Evolutionary conservation across 2,797 vertebrate species (phyloP).

Genomic region (Okamejei kenojei): DNA sequence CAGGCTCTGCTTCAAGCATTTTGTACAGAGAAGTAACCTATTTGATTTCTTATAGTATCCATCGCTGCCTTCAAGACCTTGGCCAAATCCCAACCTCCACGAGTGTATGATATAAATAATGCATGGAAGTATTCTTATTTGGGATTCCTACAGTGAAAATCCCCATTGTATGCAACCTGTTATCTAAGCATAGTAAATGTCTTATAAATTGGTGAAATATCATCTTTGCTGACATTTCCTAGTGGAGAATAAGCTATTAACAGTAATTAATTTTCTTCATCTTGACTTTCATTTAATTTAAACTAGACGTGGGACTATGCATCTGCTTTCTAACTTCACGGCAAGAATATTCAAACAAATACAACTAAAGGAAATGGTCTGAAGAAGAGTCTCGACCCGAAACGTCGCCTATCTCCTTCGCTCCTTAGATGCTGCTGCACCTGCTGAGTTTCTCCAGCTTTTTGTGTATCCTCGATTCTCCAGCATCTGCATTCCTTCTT

Average conservation of each 20-base stretch:
- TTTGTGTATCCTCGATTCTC: too few species aligned
- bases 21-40: too few species aligned
- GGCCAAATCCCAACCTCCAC: not conserved
- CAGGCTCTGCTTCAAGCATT: too few species aligned
- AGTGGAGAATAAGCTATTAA: not conserved
- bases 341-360: conserved; percentile 6
- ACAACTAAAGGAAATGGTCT: too few species aligned
- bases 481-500: too few species aligned
- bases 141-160: not conserved
- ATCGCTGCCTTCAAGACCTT: too few species aligned
- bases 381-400: too few species aligned
- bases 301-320: not conserved
- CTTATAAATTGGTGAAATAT: not conserved
- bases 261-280: not conserved
- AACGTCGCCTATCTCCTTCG: too few species aligned
- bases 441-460: too few species aligned
- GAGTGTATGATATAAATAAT: not conserved
- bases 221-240: not conserved
- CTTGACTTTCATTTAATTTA: conserved; percentile 16
- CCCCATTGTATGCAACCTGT: too few species aligned
- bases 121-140: not conserved
- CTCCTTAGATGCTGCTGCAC: too few species aligned
- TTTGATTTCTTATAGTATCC: too few species aligned
- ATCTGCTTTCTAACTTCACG: not conserved
- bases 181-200: not conserved